Evolutionary conservation across 2,113 vertebrate genomes (phyloP), one percentile per base, ranked within the genome.

Genomic region (Leucopsar rothschildi): DNA sequence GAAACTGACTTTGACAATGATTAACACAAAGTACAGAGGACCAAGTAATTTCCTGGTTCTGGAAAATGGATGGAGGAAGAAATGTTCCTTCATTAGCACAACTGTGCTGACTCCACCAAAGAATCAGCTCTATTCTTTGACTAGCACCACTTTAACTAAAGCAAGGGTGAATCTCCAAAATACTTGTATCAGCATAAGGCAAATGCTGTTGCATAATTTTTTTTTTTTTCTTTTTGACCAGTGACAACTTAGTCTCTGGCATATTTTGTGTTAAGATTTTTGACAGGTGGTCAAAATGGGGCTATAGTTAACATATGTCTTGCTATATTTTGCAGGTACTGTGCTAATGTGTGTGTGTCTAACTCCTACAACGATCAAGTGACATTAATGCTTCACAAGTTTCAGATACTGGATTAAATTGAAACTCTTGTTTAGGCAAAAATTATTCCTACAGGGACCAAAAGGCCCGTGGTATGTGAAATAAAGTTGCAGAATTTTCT

Each of bases 301-400:
- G 55, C 81, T 94, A 52, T 73, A 52, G 78, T 85, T 94, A 91
- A 82, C 94, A 92, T 93, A 95, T 93, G 91, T 63, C 87, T 89
- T 87, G 78, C 87, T 94, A 77, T 86, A 88, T 94, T 96, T 95
- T 96, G 78, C 90, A 95, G 87, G 90, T 95, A 82, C 55, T 82
- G 53, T 68, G 88, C 72, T 88, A 72, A 55, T 61, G 23, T 80
- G 81, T 90, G 59, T 78, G 57, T 69, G 14, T 82, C 63, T 88
- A 90, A 96, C 91, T 86, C 96, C 92, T 91, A 90, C 93, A 93
- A 77, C 80, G 84, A 94, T 95, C 84, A 91, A 94, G 73, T 89
- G 94, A 93, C 53, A 79, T 33, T 92, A 92, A 77, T 85, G 42
- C 44, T 91, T 94, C 49, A 64, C 37, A 68, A 53, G 39, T 88